Evolutionary conservation across 1,140 invertebrate genomes (phyloP), one percentile per base, ranked within the genome.

Genomic region (Hylaeus volcanicus): DNA sequence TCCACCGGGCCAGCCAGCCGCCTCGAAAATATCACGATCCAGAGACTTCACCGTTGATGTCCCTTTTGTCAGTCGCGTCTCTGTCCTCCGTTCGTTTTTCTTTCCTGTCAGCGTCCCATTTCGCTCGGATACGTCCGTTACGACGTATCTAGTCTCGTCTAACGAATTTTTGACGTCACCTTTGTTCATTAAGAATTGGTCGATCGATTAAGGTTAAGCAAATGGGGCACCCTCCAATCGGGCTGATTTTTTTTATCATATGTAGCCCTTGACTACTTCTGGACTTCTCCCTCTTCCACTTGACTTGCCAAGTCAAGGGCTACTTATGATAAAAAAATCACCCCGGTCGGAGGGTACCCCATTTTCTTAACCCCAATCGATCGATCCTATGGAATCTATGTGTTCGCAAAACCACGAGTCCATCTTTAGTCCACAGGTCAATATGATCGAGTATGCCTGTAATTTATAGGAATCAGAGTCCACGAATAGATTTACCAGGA

Each of bases 1-100:
- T 72, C 74, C 79, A 60, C 66, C 39, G 26, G 61, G 41, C 53
- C 53, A 66, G 39, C 37, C 26, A 26, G 26, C 43, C 51, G 12
- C 51, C 39, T 74, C 73, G 68, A 74, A 74, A 74, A 65, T 65
- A 56, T 41, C 63, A 37, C 74, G 37, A 75, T 75, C 60, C 26
- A 26, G 48, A 48, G n/a, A 43, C 41, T 12, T 1, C n/a, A 48
- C 12, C 64, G 43, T 6, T 9, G n/a, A 39, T 15, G 55, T n/a
- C 14, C 55, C 68, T 15, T 43, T 56, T 41, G 43, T 66, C 51
- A 3, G 5, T 51, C 53, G 3, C 0, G 14, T 45, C n/a, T 3
- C 41, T n/a, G 6, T 51, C 14, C 14, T 0, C 14, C 26, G 3
- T 6, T 65, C 5, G 0, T 15, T 5, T 15, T 45, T 45, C 1